Base-by-base conservation (phyloP, 2,113 vertebrate species). In the Sylvietta virens region DNA sequence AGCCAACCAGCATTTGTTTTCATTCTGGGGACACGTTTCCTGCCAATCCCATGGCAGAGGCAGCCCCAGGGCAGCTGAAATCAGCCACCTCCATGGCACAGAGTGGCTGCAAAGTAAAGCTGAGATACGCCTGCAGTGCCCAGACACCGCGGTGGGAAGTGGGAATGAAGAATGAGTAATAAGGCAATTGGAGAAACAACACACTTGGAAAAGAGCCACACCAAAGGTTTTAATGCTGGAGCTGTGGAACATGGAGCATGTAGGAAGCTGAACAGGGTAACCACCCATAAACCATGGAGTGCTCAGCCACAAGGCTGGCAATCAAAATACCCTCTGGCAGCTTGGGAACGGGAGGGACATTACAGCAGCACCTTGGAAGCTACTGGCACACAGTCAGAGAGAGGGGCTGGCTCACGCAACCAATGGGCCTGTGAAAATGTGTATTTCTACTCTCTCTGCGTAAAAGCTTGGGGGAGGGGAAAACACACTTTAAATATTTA, bases 161-260 rank as follows among this genome's bases (percentile, higher is more conserved):
- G 44, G 11, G 50, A 53, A 51, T 6, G 18, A 35, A 50, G 39
- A 62, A 66, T 1, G 21, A 58, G 27, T 20, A 66, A 5, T 13
- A 39, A 39, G 27, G 69, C 78, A 44, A 71, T 0, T 3, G 1
- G 66, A 88, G 81, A 61, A 90, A 92, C 78, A 18, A 3, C 53
- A 81, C 84, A 20, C 66, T 40, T 66, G 50, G n/a, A 47, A 82
- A 92, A 80, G 66, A 81, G 58, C 16, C 5, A 54, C 39, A 44
- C 48, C 82, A 83, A 53, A 90, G 1, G 0, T 62, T 97, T 96
- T 93, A 95, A 93, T 96, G 76, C n/a, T 83, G 79, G 71, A 90
- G 85, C 74, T 50, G 64, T 5, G 31, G 45, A 83, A 82, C 70
- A 57, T 0, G 3, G 7, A 62, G 60, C 81, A 60, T 2, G 3